Conservation (phyloP, 2,797 vertebrate species). For the Gambusia yucatana region DNA sequence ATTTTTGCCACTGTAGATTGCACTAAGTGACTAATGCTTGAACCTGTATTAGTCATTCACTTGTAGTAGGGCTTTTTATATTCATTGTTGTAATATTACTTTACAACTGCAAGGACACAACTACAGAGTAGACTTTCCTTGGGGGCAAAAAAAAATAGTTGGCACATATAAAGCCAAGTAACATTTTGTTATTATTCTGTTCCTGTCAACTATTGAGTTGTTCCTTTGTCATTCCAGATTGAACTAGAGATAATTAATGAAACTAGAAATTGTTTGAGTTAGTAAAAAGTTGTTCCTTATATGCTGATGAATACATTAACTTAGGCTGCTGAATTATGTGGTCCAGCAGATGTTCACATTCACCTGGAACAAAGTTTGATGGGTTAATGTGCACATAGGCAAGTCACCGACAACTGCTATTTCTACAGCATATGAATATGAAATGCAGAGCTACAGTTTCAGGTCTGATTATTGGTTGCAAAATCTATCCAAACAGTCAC, state of each 20-base stretch:
- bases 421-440: neutral
- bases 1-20: slow-evolving; percentile 8
- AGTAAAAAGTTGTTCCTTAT: neutral
- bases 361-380: neutral
- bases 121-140: neutral
- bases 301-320: neutral
- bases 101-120: slow-evolving; percentile 22
- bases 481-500: neutral
- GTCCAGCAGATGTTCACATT: neutral
- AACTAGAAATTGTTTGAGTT: neutral
- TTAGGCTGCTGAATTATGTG: neutral
- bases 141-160: neutral
- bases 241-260: neutral
- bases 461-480: neutral
- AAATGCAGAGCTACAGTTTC: neutral
- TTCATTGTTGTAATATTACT: slow-evolving; percentile 28
- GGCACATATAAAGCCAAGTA: neutral
- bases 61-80: slow-evolving; percentile 6
- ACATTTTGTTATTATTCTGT: neutral
- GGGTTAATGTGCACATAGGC: neutral
- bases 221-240: neutral
- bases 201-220: neutral
- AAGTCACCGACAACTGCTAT: neutral
- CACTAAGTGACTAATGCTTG: slow-evolving; percentile 34
- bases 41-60: slow-evolving; percentile 36